Percentiles rank a stretch among this genome's conserved stretches.
phyloP scores from a whole-genome alignment of 2,113 vertebrate genomes.

The Petroica traversi region DNA sequence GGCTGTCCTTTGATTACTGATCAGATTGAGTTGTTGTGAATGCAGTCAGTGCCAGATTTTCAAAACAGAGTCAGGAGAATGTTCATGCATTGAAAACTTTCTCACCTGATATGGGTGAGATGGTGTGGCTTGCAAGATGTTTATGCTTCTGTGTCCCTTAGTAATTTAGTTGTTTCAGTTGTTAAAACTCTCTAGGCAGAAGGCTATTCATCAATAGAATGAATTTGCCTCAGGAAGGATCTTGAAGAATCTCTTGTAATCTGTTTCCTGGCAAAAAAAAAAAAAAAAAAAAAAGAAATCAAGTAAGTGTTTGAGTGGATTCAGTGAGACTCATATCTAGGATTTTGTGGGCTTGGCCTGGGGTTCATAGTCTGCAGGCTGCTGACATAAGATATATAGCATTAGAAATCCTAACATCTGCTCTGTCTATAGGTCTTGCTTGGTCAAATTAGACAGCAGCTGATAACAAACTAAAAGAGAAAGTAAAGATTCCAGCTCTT shows the following conservation, averaged over 20 bases:
- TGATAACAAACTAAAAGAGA: not conserved
- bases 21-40: not conserved
- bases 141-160: not conserved
- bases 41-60: not conserved
- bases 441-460: not conserved
- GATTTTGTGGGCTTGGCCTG: not conserved
- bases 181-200: not conserved
- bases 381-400: not conserved
- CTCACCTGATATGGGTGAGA: not conserved
- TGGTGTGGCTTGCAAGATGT: not conserved
- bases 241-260: not conserved
- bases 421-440: not conserved
- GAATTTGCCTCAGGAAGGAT: not conserved
- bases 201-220: not conserved
- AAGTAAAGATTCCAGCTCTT: not conserved
- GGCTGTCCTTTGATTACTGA: not conserved
- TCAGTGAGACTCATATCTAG: not conserved
- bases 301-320: not conserved
- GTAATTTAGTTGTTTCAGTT: not conserved
- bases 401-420: not conserved
- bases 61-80: not conserved
- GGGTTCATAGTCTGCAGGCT: not conserved
- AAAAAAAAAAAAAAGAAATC: too few species aligned
- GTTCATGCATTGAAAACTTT: not conserved
- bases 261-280: not conserved